Conservation (phyloP, 2,113 vertebrate genomes). For the Herpetotheres cachinnans region DNA sequence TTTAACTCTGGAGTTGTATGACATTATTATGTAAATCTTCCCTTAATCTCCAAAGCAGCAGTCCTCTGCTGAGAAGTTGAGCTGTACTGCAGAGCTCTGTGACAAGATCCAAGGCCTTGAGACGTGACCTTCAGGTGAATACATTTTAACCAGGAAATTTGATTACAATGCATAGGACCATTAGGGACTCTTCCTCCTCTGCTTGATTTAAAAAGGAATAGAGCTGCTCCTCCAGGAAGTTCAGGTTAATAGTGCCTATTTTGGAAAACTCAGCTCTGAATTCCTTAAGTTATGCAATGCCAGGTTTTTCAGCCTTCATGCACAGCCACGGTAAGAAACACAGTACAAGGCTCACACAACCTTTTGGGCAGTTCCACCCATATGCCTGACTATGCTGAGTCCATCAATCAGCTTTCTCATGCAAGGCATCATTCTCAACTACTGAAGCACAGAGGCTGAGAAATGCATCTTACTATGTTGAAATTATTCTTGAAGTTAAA, state of each 20-base stretch:
- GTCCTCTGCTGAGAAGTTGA: background rate
- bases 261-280: background rate
- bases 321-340: background rate
- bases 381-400: background rate
- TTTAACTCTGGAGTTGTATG: background rate
- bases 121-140: background rate
- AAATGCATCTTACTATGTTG: background rate
- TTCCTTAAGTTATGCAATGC: background rate
- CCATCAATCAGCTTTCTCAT: background rate
- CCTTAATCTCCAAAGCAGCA: background rate
- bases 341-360: background rate
- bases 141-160: background rate
- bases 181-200: background rate
- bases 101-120: background rate
- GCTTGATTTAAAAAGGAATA: background rate
- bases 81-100: background rate
- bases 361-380: background rate
- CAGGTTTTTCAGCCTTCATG: background rate
- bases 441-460: background rate
- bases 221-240: background rate
- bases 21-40: constrained; percentile 2
- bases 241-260: background rate
- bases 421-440: background rate
- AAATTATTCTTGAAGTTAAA: background rate
- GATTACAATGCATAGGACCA: background rate